Evolutionary conservation across 2,113 vertebrate species (phyloP).

Genomic region (Gymnogyps californianus): DNA sequence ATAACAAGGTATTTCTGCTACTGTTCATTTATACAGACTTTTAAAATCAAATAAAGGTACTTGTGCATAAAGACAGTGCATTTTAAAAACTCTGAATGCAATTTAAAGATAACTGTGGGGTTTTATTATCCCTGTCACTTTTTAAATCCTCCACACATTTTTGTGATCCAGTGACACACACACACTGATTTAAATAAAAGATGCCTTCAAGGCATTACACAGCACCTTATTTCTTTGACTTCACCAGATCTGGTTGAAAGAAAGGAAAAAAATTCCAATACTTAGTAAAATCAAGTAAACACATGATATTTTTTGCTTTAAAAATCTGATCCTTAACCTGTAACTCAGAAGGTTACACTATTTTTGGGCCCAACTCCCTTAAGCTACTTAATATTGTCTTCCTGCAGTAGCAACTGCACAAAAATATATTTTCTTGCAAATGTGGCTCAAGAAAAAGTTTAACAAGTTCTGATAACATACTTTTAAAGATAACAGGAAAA

Average conservation of each 20-base stretch:
- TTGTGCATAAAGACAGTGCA: background rate
- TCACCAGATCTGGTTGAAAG: conserved; percentile 29
- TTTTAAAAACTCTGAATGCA: background rate
- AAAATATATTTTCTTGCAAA: conserved; percentile 5
- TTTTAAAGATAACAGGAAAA: background rate
- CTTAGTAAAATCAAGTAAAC: conserved; percentile 29
- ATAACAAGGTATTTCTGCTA: background rate
- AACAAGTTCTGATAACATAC: background rate
- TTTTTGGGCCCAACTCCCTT: conserved; percentile 15
- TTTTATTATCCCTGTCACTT: background rate
- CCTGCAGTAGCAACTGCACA: background rate
- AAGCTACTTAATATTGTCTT: background rate
- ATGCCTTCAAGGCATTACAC: conserved; percentile 44
- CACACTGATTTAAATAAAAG: conserved; percentile 41
- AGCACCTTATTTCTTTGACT: conserved; percentile 39
- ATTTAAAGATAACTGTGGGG: background rate
- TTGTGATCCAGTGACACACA: conserved; percentile 6
- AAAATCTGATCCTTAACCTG: conserved; percentile 48
- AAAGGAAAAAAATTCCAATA: background rate
- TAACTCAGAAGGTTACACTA: conserved; percentile 6
- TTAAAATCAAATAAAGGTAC: background rate
- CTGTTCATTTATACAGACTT: background rate
- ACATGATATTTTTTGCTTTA: conserved; percentile 22
- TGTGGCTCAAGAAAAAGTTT: background rate
- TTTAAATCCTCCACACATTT: background rate